These are phyloP conservation scores for Drosophila cognata DNA, from an alignment of 2,888 invertebrate genomes.

Conservation along the genomic window DNA sequence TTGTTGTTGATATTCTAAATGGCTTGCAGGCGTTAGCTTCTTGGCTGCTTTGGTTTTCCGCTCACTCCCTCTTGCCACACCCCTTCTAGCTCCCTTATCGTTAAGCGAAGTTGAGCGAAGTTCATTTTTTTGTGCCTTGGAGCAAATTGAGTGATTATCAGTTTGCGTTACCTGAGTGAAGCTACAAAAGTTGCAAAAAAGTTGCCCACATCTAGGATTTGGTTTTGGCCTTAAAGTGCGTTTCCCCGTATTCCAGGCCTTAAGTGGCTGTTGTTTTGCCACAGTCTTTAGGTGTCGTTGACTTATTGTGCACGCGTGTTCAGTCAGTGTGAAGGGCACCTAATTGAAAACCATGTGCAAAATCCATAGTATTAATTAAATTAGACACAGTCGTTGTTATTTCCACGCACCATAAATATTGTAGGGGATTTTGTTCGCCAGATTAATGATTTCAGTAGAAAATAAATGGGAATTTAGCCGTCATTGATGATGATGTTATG, in stretches of 20 bases:
- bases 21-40: slow-evolving; percentile 74
- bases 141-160: slow-evolving; percentile 81
- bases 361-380: slow-evolving; percentile 38
- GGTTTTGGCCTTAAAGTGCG: slow-evolving; percentile 55
- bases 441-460: slow-evolving; percentile 19
- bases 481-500: not conserved
- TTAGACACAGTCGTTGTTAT: slow-evolving; percentile 23
- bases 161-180: slow-evolving; percentile 67
- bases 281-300: slow-evolving; percentile 28
- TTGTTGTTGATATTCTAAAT: slow-evolving; percentile 53
- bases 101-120: slow-evolving; percentile 69
- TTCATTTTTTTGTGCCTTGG: slow-evolving; percentile 62
- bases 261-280: slow-evolving; percentile 14
- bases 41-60: slow-evolving; percentile 35
- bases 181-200: slow-evolving; percentile 26
- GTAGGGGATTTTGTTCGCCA: not conserved
- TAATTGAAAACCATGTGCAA: slow-evolving; percentile 49
- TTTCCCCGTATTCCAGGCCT: slow-evolving; percentile 29
- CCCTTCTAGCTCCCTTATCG: not conserved
- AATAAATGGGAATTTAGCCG: not conserved
- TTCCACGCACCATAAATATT: not conserved
- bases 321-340: slow-evolving; percentile 15
- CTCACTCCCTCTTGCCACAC: not conserved
- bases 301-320: slow-evolving; percentile 32
- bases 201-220: slow-evolving; percentile 12